Evolutionary conservation across 1,140 invertebrate genomes (phyloP).

Genomic region (Rhyzopertha dominica): DNA sequence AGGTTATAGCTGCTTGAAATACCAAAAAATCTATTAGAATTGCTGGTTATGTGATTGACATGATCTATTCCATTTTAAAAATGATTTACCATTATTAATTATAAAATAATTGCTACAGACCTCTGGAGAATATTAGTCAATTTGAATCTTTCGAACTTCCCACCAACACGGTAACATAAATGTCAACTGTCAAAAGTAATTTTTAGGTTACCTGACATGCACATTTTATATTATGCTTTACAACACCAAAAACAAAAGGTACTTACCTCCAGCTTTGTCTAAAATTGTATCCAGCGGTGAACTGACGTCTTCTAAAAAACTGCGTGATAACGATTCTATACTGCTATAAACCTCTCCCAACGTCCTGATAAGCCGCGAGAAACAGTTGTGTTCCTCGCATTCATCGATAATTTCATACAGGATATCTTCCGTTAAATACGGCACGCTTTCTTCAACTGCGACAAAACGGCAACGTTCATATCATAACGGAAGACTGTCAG

Average conservation of each 20-base stretch:
- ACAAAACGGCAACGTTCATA: slow-evolving; percentile 17
- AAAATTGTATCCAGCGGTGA: slow-evolving; percentile 33
- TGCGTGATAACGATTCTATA: slow-evolving; percentile 62
- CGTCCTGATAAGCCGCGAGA: slow-evolving; percentile 61
- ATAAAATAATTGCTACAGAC: too few species aligned
- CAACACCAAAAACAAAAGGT: background rate
- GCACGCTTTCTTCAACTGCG: slow-evolving; percentile 34
- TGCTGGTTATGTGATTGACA: too few species aligned
- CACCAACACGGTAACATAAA: too few species aligned
- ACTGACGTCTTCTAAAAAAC: slow-evolving; percentile 54
- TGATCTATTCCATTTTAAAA: too few species aligned
- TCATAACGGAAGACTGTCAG: background rate
- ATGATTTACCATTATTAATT: too few species aligned
- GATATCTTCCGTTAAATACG: slow-evolving; percentile 62
- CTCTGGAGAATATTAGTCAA: too few species aligned
- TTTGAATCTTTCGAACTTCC: too few species aligned
- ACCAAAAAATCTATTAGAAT: too few species aligned
- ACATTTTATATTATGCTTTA: too few species aligned
- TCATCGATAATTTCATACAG: slow-evolving; percentile 60
- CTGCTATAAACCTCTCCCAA: slow-evolving; percentile 69
- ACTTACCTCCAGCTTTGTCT: slow-evolving; percentile 13
- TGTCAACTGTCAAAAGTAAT: too few species aligned
- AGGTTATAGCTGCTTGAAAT: too few species aligned
- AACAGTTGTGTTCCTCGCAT: slow-evolving; percentile 58
- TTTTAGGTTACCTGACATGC: too few species aligned